Evolutionary conservation across 1,140 invertebrate species (phyloP).

Genomic region (Nautilus pompilius): DNA sequence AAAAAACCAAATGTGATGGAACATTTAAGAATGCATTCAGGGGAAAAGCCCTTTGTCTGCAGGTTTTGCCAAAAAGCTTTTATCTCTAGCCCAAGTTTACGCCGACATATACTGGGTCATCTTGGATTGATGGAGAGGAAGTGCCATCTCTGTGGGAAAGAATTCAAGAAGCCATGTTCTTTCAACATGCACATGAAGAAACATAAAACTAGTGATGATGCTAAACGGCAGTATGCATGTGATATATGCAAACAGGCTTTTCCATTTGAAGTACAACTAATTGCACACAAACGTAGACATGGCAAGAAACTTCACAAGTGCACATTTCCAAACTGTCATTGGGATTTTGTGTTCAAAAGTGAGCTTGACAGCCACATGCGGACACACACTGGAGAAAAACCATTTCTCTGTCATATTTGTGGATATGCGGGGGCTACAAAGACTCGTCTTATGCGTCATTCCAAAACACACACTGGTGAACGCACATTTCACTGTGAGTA

Average conservation of each 20-base stretch:
- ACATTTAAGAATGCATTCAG: constrained; percentile 42
- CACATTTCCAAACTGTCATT: constrained; percentile 52
- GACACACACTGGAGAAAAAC: constrained; percentile 51
- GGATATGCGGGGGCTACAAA: constrained; percentile 71
- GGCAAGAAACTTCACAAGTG: constrained; percentile 63
- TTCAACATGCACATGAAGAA: constrained; percentile 36
- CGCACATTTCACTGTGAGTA: constrained; percentile 76
- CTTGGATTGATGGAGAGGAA: constrained; percentile 30
- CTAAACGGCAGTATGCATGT: constrained; percentile 56
- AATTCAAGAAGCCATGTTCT: constrained; percentile 33
- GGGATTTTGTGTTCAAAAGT: constrained; percentile 53
- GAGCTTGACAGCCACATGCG: constrained; percentile 43
- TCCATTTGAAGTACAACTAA: constrained; percentile 59
- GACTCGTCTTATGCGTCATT: constrained; percentile 67
- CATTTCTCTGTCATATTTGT: constrained; percentile 66
- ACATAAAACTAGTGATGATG: constrained; percentile 29
- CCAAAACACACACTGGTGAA: constrained; percentile 45
- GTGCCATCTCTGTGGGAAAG: constrained; percentile 42
- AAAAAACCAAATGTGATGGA: constrained; percentile 37
- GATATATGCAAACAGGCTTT: constrained; percentile 64
- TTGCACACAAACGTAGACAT: constrained; percentile 65
- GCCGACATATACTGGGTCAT: constrained; percentile 46
- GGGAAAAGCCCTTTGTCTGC: constrained; percentile 41
- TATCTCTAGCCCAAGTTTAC: constrained; percentile 28
- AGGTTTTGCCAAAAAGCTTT: constrained; percentile 37